Evolutionary conservation across 2,113 vertebrate species (phyloP), one percentile per base, ranked within the genome.

Genomic region (Heterotis niloticus): DNA sequence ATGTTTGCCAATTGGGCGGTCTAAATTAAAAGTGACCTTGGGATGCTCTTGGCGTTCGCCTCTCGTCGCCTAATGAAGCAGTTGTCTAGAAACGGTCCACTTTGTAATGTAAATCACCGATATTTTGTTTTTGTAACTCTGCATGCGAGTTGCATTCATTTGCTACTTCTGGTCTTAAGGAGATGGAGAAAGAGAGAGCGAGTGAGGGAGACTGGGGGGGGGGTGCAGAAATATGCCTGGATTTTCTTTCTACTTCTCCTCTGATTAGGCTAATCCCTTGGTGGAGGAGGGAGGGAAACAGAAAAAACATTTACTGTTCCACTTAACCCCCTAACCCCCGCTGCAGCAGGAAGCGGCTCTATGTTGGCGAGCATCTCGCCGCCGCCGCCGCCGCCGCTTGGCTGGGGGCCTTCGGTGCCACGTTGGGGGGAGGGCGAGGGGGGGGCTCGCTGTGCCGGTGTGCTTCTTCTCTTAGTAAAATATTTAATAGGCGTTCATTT

Each of bases 1-100:
- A 93, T 95, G 95, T 97, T 96, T 97, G 95, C 95, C 95, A 97
- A 98, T 99, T 98, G 97, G 94, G 91, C 91, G 86, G 94, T 94
- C 94, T 95, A 97, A 99, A 97, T 99, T 95, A 96, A 95, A 96
- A 95, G 93, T 96, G 95, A 99, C 96, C 96, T 98, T 96, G 94
- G 95, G 95, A 92, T 93, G 91, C 92, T 92, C 92, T 91, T 91
- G 87, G 92, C 88, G 91, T 91, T 92, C 93, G 91, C 93, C 91
- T 94, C 89, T 94, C 90, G 79, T 93, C 87, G 88, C 89, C 93
- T 95, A 96, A 96, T 95, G 93, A 96, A 95, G 92, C 92, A 92
- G 92, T 95, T 93, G 92, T 94, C 92, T 90, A 86, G 90, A 95
- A 91, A 94, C 88, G 90, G 89, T 87, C 88, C 88, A 90, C 92